These are phyloP conservation scores for Eidolon helvum DNA, from an alignment of 2,113 vertebrate species.

Conservation along the genomic window DNA sequence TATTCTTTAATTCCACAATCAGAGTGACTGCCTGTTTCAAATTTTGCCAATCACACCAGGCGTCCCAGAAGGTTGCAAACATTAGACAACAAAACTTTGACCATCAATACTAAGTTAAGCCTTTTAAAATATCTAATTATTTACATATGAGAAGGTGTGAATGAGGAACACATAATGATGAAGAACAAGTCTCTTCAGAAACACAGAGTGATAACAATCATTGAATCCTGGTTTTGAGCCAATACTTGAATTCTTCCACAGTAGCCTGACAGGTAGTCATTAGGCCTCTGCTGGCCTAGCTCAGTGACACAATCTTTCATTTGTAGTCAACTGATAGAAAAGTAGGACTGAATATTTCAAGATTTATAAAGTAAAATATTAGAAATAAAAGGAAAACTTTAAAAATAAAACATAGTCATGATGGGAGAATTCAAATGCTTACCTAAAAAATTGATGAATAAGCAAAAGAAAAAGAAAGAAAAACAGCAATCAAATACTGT, in stretches of 20 bases:
- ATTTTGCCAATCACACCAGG: background rate
- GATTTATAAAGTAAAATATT: background rate
- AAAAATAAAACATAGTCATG: background rate
- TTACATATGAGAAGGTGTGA: slow-evolving; percentile 14
- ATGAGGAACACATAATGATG: background rate
- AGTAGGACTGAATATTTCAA: background rate
- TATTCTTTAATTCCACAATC: slow-evolving; percentile 8
- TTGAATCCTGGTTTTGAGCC: background rate
- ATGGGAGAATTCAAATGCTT: background rate
- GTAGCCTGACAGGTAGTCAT: background rate
- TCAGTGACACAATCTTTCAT: background rate
- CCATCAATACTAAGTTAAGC: background rate
- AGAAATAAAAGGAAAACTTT: background rate
- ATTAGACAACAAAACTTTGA: background rate
- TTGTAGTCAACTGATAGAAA: background rate
- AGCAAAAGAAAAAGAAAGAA: background rate
- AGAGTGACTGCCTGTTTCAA: background rate
- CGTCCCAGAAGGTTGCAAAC: background rate
- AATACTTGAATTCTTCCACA: background rate
- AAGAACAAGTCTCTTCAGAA: background rate
- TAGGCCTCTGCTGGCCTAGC: background rate
- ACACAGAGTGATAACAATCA: background rate
- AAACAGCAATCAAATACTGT: background rate
- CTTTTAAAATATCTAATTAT: background rate
- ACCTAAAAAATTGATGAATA: background rate